Evolutionary conservation across 2,113 vertebrate species (phyloP).

Genomic region (Sinocyclocheilus maitianheensis): DNA sequence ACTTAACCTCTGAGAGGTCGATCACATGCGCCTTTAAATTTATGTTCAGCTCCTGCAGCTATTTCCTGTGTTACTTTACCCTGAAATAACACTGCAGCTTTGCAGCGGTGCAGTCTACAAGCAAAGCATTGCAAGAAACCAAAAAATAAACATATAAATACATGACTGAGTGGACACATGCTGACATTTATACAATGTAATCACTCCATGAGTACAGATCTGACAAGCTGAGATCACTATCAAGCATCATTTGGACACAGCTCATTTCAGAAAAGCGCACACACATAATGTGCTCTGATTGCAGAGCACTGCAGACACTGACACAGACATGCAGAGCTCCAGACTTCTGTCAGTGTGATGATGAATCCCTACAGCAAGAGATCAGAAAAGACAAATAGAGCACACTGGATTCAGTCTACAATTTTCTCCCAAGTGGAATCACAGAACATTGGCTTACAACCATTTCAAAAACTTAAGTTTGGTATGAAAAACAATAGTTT

Average conservation of each 20-base stretch:
- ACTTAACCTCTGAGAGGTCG: conserved; percentile 22
- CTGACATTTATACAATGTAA: not conserved
- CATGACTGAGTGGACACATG: not conserved
- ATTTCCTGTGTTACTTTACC: conserved; percentile 32
- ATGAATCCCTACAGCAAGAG: not conserved
- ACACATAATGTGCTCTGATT: conserved; percentile 29
- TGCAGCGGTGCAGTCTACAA: not conserved
- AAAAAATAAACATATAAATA: not conserved
- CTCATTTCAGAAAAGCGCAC: conserved; percentile 4
- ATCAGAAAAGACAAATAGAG: not conserved
- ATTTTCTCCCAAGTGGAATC: not conserved
- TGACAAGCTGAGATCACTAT: conserved; percentile 21
- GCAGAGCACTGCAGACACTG: conserved; percentile 37
- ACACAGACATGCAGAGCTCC: conserved; percentile 41
- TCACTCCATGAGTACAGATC: conserved; percentile 10
- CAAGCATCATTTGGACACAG: conserved; percentile 27
- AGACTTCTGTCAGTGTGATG: not conserved
- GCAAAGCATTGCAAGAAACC: not conserved
- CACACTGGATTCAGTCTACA: not conserved
- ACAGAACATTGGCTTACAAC: not conserved
- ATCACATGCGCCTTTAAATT: conserved; percentile 25
- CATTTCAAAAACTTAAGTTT: not conserved
- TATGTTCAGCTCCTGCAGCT: conserved; percentile 16
- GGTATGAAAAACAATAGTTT: not conserved
- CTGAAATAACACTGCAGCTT: conserved; percentile 20